Evolutionary conservation across 2,888 invertebrate genomes (phyloP), one percentile per base, ranked within the genome.

Genomic region (Pseudeuparius sepicola): DNA sequence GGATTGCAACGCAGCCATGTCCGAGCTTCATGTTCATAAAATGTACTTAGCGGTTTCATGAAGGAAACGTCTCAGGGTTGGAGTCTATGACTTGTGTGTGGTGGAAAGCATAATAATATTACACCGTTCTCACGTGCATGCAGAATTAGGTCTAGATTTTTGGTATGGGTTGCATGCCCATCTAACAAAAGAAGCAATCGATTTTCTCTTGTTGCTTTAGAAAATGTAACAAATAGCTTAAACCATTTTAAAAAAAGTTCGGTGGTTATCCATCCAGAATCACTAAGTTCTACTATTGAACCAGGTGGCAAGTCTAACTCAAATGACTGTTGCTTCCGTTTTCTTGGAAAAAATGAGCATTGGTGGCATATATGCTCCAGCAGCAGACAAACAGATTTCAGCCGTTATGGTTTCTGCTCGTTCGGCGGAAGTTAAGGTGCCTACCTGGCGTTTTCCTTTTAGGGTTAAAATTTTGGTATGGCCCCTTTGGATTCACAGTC

Each of bases 51-150:
- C 25, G 25, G 25, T 25, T 25, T 25, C 25, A 25, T 25, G 25
- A 25, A 25, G 25, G 25, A 25, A 13, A 9, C 7, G 25, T 12
- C 14, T 4, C 7, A n/a, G 25, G 14, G 12, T 5, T 55, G 48
- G 43, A 53, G 35, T 44, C 38, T 25, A 24, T 48, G 45, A 1
- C 44, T 44, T 37, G 41, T 43, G 31, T 48, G 56, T 4, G 55
- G 53, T 34, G 56, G 48, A 24, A 56, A 46, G 29, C 53, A 53
- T 7, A 57, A 31, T 5, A 58, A 35, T 14, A 51, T 45, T 7
- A 55, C 48, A 9, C 49, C 46, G 37, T 54, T 42, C 16, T 51
- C 43, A 24, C 52, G 31, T 14, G 52, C 52, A 29, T 38, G 48
- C 18, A 52, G 42, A n/a, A 59, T 51, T 4, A 53, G 20, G 11